Conservation (phyloP, 2,113 vertebrate species). For the Chionis minor region DNA sequence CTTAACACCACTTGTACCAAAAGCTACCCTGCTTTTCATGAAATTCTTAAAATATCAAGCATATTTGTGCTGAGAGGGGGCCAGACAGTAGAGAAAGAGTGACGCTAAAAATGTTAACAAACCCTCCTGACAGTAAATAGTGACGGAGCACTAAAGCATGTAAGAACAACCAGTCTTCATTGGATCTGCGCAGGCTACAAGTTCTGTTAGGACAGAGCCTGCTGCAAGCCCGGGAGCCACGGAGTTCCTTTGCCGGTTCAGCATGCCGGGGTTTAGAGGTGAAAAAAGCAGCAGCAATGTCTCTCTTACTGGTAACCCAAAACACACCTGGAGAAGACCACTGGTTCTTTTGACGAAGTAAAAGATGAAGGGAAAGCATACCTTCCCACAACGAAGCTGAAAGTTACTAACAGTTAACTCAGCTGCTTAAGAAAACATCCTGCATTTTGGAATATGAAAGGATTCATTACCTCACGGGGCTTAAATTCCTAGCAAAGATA, state of each 20-base stretch:
- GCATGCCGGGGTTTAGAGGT: not conserved
- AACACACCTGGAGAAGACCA: not conserved
- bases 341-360: not conserved
- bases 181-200: not conserved
- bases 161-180: not conserved
- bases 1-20: not conserved
- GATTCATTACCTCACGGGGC: rapidly evolving
- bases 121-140: not conserved
- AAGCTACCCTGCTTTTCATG: not conserved
- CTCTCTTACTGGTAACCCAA: not conserved
- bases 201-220: not conserved
- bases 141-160: not conserved
- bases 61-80: not conserved
- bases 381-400: not conserved
- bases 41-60: not conserved
- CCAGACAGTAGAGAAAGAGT: not conserved
- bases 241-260: not conserved
- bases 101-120: not conserved
- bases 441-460: not conserved
- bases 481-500: not conserved
- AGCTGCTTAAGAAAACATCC: not conserved
- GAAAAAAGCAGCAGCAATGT: not conserved
- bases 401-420: not conserved
- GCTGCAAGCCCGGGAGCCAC: not conserved
- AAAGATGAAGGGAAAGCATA: not conserved